Evolutionary conservation across 2,113 vertebrate genomes (phyloP).

Genomic region (crab-eating macaque (Macaca fascicularis)): T2T-MFA8v1.1 NC_088381.1:22324501-22325000

Average conservation of each 20-base stretch:
- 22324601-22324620: background rate
- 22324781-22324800: constrained; percentile 48
- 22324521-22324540: background rate
- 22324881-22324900: background rate
- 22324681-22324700: constrained; percentile 61
- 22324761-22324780: constrained; percentile 69
- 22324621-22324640: constrained; percentile 39
- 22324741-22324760: constrained; percentile 52
- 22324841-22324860: background rate
- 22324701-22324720: constrained; percentile 54
- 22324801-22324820: constrained; percentile 6
- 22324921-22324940: constrained; percentile 58
- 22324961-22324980: background rate
- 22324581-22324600: background rate
- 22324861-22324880: background rate
- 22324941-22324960: background rate
- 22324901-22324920: background rate
- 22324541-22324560: background rate
- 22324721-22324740: constrained; percentile 59
- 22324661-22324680: constrained; percentile 50
- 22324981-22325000: background rate
- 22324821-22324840: constrained; percentile 60
- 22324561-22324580: background rate
- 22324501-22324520: background rate
- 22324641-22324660: constrained; percentile 58